Evolutionary conservation across 1,140 invertebrate genomes (phyloP), one percentile per base, ranked within the genome.

Genomic region (Gryon sp.): DNA sequence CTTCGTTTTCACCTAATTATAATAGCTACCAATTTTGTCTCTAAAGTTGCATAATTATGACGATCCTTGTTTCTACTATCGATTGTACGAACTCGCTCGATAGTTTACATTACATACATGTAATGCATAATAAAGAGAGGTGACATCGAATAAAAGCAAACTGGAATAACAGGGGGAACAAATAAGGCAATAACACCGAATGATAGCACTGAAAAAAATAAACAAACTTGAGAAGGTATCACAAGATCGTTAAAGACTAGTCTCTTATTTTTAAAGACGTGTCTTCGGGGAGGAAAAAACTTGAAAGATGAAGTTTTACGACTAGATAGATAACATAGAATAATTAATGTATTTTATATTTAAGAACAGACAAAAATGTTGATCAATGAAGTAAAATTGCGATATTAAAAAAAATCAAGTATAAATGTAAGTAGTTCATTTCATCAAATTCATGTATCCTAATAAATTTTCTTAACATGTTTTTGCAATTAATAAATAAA

Each of bases 81-180:
- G 20, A 66, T 66, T 15, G 5, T n/a, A 53, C 22, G 62, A 45
- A 20, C 2, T 34, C 63, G 50, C 32, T 68, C 50, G 32, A 68
- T 68, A 57, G 12, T 68, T 68, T 32, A 46, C 48, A 55, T 45
- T 41, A 22, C 22, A 28, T 65, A 65, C 26, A 48, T 66, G 48
- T 66, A n/a, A n/a, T 63, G 32, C 57, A 55, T 50, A 63, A 63
- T 40, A 18, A 14, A 45, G 30, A 36, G n/a, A n/a, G n/a, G n/a
- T n/a, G 48, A 45, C 55, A 53, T n/a, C n/a, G n/a, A n/a, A n/a
- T n/a, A n/a, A n/a, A n/a, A n/a, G n/a, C n/a, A n/a, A n/a, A n/a
- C n/a, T n/a, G n/a, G n/a, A 48, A 59, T 62, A 70, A 60, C 45
- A 70, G 18, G 46, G 26, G 41, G 41, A 63, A 62, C 57, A 72